phyloP scores from a whole-genome alignment of 2,797 vertebrate genomes.

The Spinus pinus region DNA sequence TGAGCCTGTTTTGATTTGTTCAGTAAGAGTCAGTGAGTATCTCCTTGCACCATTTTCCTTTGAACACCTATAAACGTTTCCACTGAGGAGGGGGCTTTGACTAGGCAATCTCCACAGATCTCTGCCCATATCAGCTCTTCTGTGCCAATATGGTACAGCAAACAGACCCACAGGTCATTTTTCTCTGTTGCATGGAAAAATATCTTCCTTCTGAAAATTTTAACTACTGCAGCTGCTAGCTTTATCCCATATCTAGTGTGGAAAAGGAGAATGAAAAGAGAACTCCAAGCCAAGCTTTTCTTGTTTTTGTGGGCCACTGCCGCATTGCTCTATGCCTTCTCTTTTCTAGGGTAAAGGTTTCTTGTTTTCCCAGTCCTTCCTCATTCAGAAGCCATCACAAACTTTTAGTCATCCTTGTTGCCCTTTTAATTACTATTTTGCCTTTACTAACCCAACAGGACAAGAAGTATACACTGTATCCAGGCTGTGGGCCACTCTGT shows the following conservation, averaged over 20 bases:
- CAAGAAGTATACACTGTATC: background rate
- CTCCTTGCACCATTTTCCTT: background rate
- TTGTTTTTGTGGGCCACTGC: background rate
- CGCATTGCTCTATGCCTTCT: background rate
- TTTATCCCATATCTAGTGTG: background rate
- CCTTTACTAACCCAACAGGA: background rate
- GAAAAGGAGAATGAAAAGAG: background rate
- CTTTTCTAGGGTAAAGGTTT: background rate
- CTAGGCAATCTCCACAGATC: background rate
- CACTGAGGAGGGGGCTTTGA: background rate
- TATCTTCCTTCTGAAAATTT: background rate
- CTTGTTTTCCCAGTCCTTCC: background rate
- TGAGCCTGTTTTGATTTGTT: background rate
- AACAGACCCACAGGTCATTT: background rate
- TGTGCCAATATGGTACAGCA: background rate
- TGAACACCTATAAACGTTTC: background rate
- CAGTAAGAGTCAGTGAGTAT: background rate
- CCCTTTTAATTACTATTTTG: background rate
- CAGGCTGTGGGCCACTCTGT: background rate
- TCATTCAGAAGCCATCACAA: background rate
- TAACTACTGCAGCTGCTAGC: background rate
- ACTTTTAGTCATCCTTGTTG: background rate
- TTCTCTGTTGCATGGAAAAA: background rate
- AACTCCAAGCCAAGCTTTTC: background rate
- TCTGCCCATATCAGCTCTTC: background rate